Evolutionary conservation across 2,797 vertebrate genomes (phyloP).

Genomic region (Momotus momota): DNA sequence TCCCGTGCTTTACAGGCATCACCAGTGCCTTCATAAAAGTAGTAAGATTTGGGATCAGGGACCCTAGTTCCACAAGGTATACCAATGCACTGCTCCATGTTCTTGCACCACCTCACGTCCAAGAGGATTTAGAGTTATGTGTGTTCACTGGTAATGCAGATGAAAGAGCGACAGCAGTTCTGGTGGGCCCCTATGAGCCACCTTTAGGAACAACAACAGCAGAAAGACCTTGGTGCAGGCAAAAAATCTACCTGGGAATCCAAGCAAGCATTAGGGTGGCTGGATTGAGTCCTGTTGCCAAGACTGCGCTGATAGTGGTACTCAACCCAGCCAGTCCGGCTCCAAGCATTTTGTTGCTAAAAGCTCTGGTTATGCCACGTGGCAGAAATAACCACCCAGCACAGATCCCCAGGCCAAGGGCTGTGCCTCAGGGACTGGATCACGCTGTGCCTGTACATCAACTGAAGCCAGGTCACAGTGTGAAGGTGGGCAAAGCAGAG

Average conservation of each 20-base stretch:
- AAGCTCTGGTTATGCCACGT: not conserved
- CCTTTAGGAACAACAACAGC: not conserved
- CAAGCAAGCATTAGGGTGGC: not conserved
- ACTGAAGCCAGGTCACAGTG: not conserved
- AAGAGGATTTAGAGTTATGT: not conserved
- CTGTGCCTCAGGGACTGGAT: not conserved
- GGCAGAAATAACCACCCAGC: not conserved
- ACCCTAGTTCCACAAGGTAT: not conserved
- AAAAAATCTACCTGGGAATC: not conserved
- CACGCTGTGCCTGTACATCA: accelerated
- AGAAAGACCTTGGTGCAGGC: not conserved
- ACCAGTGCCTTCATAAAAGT: not conserved
- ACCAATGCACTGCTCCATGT: not conserved
- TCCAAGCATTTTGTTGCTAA: not conserved
- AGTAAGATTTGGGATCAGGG: not conserved
- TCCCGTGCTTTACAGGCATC: not conserved
- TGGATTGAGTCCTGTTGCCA: not conserved
- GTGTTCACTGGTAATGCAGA: not conserved
- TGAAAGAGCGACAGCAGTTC: not conserved
- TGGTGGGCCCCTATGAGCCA: not conserved
- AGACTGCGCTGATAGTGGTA: not conserved
- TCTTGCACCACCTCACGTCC: not conserved
- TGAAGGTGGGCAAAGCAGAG: not conserved
- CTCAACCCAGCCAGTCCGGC: not conserved
- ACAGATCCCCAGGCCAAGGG: not conserved